Base-by-base conservation (phyloP, 2,888 invertebrate species). In the Neoscelio sp. region DNA sequence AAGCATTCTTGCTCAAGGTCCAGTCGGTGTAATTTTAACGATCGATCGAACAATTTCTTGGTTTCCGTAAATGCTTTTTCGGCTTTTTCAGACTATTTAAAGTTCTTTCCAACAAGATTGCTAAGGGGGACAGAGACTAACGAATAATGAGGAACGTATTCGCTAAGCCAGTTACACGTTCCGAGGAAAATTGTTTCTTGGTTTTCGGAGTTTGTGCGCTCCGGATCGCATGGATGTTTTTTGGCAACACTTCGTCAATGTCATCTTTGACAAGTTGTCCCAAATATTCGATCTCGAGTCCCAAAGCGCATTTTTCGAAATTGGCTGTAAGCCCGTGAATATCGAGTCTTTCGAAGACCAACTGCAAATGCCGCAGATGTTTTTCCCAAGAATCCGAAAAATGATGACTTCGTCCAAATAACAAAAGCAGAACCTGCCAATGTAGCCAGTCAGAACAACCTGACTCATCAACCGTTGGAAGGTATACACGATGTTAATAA, bases 151-250 rank as follows among this genome's bases (percentile, higher is more conserved):
- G 35, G 48, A 0, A 64, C 28, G 38, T 77, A 77, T 17, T 70
- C 64, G 35, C 35, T 62, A 7, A 62, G 12, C 62, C 46, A 62
- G 23, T 42, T 42, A 28, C 62, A 46, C 2, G 62, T 35, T 0
- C 62, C 62, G 2, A 62, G 17, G 12, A 62, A 62, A 0, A 23
- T 15, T 54, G 54, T 8, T 38, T 54, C 12, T 38, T 20, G 0
- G 18, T 46, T 30, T 30, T 44, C 8, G 60, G 60, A 4, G 13
- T 6, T 8, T 4, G 8, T 10, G 44, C 20, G 28, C 44, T 28
- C 2, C 1, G 13, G 1, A 60, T 42, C 0, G 60, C 46, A 0
- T 5, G 2, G 7, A 35, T 12, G 20, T 15, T 33, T 30, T 20
- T 7, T 4, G 44, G 46, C n/a, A 7, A 2, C 0, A 33, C 46